Percentiles rank a stretch among this genome's conserved stretches.
These are phyloP conservation scores for Trachops cirrhosus DNA, from an alignment of 2,797 vertebrate species.

Conservation along the genomic window DNA sequence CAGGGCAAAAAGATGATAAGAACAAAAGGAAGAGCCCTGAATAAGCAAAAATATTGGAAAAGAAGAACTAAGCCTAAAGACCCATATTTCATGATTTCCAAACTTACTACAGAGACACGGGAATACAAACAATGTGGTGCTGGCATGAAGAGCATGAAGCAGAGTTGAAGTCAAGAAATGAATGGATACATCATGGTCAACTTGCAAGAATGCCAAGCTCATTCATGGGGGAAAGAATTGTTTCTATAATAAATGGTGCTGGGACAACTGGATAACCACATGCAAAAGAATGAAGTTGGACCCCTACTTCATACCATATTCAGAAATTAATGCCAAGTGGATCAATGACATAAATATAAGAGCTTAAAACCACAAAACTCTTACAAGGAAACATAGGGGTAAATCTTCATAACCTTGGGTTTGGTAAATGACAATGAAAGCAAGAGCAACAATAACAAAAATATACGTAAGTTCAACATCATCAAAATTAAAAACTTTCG, in stretches of 20 bases:
- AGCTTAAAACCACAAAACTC: not conserved
- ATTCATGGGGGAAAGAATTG: not conserved
- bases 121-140: not conserved
- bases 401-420: not conserved
- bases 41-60: not conserved
- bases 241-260: not conserved
- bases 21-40: not conserved
- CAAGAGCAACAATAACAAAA: not conserved
- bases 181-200: not conserved
- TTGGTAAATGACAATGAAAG: not conserved
- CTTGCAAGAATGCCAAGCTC: not conserved
- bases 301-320: too few species aligned
- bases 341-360: not conserved
- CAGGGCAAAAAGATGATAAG: not conserved
- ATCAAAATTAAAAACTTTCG: not conserved
- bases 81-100: not conserved
- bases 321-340: not conserved
- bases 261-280: too few species aligned
- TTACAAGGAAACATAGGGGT: not conserved
- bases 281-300: too few species aligned
- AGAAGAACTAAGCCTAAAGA: not conserved
- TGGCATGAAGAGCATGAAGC: not conserved
- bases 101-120: not conserved
- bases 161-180: not conserved
- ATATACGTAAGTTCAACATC: not conserved